Evolutionary conservation across 2,888 invertebrate species (phyloP).

Genomic region (Desoria tigrina): DNA sequence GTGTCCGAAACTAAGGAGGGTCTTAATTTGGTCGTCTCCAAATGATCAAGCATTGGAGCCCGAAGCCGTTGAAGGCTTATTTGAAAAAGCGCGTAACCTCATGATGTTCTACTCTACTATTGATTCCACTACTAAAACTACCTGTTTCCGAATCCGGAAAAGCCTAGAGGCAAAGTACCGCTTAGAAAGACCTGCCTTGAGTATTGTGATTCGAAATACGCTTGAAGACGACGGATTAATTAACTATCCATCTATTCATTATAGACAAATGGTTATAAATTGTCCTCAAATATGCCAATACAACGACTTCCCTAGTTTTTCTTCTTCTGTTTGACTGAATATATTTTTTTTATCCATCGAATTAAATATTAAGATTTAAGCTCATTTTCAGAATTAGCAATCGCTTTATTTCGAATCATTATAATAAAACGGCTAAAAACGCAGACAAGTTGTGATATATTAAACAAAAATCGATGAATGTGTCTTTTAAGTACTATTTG

Average conservation of each 20-base stretch:
- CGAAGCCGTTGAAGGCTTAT: slow-evolving; percentile 19
- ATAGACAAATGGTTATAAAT: slow-evolving; percentile 41
- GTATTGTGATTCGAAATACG: slow-evolving; percentile 31
- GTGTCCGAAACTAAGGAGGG: slow-evolving; percentile 34
- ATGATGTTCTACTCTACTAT: slow-evolving; percentile 39
- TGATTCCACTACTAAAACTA: slow-evolving; percentile 34
- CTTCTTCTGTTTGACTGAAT: not conserved
- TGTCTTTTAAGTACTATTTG: no score
- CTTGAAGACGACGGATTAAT: slow-evolving; percentile 35
- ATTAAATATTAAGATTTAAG: no score
- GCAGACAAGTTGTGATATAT: no score
- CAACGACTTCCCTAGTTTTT: slow-evolving; percentile 29
- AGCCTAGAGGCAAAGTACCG: slow-evolving; percentile 28
- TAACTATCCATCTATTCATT: slow-evolving; percentile 46
- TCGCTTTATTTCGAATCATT: no score
- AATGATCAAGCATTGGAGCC: slow-evolving; percentile 28
- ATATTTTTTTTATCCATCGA: slow-evolving; percentile 6
- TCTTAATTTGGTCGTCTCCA: slow-evolving; percentile 40
- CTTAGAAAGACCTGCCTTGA: slow-evolving; percentile 34
- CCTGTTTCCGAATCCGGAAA: slow-evolving; percentile 30
- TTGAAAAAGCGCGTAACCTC: slow-evolving; percentile 23
- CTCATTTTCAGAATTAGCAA: no score
- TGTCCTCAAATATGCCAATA: slow-evolving; percentile 41
- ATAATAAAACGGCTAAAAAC: no score
- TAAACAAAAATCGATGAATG: no score